phyloP scores from a whole-genome alignment of 2,113 vertebrate genomes.

The Perognathus longimembris region DNA sequence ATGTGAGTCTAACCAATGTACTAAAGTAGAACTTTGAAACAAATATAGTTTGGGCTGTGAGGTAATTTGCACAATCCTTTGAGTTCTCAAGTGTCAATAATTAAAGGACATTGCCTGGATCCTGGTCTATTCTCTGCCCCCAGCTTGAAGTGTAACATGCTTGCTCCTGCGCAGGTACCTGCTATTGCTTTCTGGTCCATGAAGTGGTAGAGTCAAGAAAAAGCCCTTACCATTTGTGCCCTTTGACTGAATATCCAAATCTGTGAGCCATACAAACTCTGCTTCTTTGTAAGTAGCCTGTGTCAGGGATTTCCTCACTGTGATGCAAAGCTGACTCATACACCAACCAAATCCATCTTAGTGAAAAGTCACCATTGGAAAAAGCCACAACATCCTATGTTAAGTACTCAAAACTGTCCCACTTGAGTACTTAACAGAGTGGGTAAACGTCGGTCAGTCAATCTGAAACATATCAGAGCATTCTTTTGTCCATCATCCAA shows the following conservation, averaged over 20 bases:
- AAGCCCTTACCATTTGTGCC: not conserved
- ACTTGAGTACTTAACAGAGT: not conserved
- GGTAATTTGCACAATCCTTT: not conserved
- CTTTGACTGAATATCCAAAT: not conserved
- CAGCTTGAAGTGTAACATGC: not conserved
- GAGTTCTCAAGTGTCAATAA: not conserved
- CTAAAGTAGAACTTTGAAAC: too few relatives aligned
- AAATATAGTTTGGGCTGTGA: too few relatives aligned
- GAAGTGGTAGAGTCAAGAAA: not conserved
- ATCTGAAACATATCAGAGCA: not conserved
- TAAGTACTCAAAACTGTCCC: not conserved
- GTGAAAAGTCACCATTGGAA: constrained; percentile 35
- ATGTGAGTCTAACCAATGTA: not conserved
- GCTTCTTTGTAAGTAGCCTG: not conserved
- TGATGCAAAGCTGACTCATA: not conserved
- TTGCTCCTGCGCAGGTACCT: not conserved
- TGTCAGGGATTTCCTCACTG: not conserved
- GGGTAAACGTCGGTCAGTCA: not conserved
- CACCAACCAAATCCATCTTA: not conserved
- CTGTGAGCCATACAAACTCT: not conserved
- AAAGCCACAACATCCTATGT: not conserved
- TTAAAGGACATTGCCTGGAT: not conserved
- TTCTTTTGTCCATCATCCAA: not conserved
- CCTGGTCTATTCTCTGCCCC: not conserved
- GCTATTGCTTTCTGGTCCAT: not conserved